These are phyloP conservation scores for Carassius carassius DNA, from an alignment of 2,113 vertebrate genomes.

Conservation along the genomic window DNA sequence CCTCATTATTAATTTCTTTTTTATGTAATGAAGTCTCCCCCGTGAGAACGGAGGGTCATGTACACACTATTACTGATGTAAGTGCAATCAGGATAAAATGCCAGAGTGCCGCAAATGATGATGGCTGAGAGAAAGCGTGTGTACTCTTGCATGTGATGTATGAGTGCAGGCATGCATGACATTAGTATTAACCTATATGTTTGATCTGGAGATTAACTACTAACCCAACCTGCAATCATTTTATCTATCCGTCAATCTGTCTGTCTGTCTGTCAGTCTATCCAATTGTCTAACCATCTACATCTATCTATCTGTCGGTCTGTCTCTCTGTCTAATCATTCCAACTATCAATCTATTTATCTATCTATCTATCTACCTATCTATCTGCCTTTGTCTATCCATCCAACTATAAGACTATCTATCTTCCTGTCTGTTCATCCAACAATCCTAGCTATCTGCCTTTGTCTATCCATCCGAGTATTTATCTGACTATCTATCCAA, in stretches of 20 bases:
- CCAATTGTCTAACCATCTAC: background rate
- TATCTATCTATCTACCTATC: background rate
- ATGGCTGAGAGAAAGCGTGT: conserved; percentile 3
- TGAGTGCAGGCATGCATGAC: conserved; percentile 17
- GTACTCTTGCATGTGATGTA: conserved; percentile 28
- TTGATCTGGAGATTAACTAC: conserved; percentile 15
- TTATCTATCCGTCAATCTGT: conserved; percentile 17
- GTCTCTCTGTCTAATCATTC: background rate
- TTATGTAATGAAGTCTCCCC: conserved; percentile 31
- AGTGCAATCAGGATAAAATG: conserved; percentile 33
- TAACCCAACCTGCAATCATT: conserved; percentile 24
- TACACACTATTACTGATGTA: conserved; percentile 37
- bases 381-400: no score
- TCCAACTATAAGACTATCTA: no score
- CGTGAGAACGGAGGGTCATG: conserved; percentile 30
- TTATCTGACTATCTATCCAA: background rate
- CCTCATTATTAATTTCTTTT: conserved; percentile 34
- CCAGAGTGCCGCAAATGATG: conserved; percentile 20
- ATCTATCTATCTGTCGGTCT: background rate
- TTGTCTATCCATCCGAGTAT: background rate
- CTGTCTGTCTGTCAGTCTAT: background rate
- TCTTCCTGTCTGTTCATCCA: background rate
- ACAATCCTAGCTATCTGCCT: background rate
- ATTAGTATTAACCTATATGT: conserved; percentile 39
- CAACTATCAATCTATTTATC: background rate